Evolutionary conservation across 2,113 vertebrate species (phyloP), one percentile per base, ranked within the genome.

Genomic region (Ancistrus triradiatus): DNA sequence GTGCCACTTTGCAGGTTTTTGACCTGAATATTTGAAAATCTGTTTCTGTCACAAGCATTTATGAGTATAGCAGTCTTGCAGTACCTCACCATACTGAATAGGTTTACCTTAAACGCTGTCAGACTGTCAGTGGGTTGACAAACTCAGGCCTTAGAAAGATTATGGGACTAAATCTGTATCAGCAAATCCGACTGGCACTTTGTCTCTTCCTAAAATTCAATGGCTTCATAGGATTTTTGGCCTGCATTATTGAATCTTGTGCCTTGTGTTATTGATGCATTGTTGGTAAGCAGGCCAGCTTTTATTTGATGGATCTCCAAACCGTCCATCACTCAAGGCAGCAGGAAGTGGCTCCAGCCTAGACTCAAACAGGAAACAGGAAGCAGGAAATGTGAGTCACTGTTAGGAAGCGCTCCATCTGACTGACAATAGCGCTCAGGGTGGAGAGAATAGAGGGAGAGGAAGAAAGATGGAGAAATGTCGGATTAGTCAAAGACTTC

Each of bases 281-380:
- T 52, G 80, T 63, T 6, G 35, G 8, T 69, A 75, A 78, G 70
- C 65, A 57, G 81, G 80, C 80, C 72, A 74, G 25, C 53, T 27
- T 28, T n/a, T 62, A 42, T 48, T 53, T 56, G 50, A 77, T 74
- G 38, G 72, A 61, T 69, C 52, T 25, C 52, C 38, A 78, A 71
- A 73, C 72, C 76, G 79, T 53, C 69, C 7, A 38, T 70, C 73
- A 74, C 47, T 69, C 56, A 62, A 50, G 74, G 73, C 51, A 28
- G 28, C 75, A 82, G 84, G 85, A 87, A 87, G 70, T 64, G 17
- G 63, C 3, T 57, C 81, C 77, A 80, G 78, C 80, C 73, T 74
- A 77, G 73, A 64, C 37, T 49, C 70, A 85, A 87, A 86, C 87
- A 87, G 87, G 87, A 88, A 87, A 70, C 76, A 80, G 80, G 66